phyloP scores from a whole-genome alignment of 2,113 vertebrate species.

The Gila orcuttii region DNA sequence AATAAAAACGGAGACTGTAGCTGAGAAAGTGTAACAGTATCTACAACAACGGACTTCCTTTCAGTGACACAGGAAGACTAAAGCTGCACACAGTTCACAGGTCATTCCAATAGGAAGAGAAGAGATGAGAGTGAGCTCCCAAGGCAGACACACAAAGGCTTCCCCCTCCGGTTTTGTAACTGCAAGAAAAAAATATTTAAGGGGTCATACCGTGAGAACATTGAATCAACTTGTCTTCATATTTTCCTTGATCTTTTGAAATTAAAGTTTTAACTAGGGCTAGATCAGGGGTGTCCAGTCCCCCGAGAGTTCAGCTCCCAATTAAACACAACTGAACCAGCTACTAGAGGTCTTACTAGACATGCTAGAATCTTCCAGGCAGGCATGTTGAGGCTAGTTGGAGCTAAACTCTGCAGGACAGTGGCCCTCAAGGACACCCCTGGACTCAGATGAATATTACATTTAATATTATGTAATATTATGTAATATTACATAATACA shows the following conservation, averaged over 20 bases:
- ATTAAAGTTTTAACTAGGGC: background rate
- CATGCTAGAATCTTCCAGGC: no score
- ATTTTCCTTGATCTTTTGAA: background rate
- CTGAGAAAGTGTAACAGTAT: conserved; percentile 9
- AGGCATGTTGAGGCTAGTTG: no score
- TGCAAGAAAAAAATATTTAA: background rate
- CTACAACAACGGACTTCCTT: conserved; percentile 41
- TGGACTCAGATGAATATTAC: background rate
- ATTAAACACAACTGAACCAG: no score
- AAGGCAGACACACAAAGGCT: conserved; percentile 36
- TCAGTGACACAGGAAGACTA: conserved; percentile 48
- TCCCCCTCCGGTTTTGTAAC: conserved; percentile 2
- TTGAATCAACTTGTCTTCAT: background rate
- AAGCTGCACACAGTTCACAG: conserved; percentile 47
- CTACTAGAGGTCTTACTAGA: no score
- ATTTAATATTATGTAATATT: no score
- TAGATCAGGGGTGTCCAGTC: no score
- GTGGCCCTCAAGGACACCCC: no score
- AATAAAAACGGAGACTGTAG: background rate
- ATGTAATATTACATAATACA: background rate
- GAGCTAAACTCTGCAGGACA: no score
- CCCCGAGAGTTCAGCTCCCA: no score
- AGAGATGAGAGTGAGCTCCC: background rate
- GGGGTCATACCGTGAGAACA: background rate
- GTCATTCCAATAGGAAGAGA: conserved; percentile 58